Conservation (phyloP, 1,140 invertebrate species). For the Drosophila virilis region DNA sequence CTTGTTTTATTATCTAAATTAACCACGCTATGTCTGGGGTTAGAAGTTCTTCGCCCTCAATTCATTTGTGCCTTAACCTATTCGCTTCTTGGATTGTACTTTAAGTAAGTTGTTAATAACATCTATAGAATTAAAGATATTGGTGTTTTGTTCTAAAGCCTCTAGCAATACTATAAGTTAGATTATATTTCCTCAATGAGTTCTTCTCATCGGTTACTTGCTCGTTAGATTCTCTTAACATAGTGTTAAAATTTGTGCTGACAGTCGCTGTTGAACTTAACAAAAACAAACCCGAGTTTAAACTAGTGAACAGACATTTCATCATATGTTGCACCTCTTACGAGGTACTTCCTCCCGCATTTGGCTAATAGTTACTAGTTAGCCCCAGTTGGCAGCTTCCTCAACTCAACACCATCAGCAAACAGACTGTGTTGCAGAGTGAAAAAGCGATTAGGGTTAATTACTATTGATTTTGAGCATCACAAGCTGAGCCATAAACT, state of each 20-base stretch:
- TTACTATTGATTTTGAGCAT: slow-evolving; percentile 78
- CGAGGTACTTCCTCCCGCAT: slow-evolving; percentile 7
- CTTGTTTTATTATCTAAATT: no score
- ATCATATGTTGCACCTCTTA: background rate
- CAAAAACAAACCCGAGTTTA: background rate
- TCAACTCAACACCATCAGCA: slow-evolving; percentile 33
- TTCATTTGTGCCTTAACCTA: no score
- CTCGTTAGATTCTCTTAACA: no score
- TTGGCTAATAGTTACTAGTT: slow-evolving; percentile 5
- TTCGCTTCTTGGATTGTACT: no score
- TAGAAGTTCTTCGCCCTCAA: no score
- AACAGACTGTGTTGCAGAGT: slow-evolving; percentile 11
- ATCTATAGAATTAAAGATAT: no score
- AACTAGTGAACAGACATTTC: background rate
- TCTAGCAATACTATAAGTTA: background rate
- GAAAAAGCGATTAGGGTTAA: slow-evolving; percentile 69
- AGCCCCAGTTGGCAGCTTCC: slow-evolving; percentile 33
- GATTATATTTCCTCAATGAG: no score
- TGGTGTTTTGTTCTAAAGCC: no score
- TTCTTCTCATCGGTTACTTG: background rate
- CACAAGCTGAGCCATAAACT: slow-evolving; percentile 36
- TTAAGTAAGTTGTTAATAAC: no score
- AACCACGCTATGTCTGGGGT: no score
- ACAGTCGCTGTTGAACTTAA: background rate
- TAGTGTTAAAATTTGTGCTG: background rate